These are phyloP conservation scores for Rhea americana DNA, from an alignment of 2,113 vertebrate species.

Conservation along the genomic window DNA sequence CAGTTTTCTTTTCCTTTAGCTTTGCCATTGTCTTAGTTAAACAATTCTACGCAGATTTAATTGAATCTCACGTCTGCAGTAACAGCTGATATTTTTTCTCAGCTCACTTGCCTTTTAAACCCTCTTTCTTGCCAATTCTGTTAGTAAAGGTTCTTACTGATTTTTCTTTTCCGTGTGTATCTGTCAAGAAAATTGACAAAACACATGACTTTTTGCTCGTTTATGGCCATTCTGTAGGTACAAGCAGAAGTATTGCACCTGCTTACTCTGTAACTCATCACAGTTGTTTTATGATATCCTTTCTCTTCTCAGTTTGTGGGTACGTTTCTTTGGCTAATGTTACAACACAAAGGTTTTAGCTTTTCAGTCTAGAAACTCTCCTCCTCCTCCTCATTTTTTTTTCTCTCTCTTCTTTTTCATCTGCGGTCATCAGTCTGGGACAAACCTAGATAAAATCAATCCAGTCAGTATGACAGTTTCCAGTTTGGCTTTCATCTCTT, in stretches of 20 bases:
- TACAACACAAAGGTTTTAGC: not conserved
- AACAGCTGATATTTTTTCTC: constrained; percentile 15
- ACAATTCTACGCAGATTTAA: not conserved
- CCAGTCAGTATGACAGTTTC: not conserved
- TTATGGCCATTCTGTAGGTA: not conserved
- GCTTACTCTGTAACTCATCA: not conserved
- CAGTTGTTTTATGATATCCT: not conserved
- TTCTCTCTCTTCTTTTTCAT: not conserved
- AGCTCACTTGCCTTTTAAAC: not conserved
- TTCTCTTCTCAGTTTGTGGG: not conserved
- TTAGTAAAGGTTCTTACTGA: not conserved
- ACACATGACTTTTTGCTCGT: not conserved
- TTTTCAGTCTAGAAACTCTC: not conserved
- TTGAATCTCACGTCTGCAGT: not conserved
- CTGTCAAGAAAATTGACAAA: not conserved
- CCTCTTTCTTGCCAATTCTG: not conserved
- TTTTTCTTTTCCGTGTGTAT: not conserved
- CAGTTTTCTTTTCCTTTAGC: not conserved
- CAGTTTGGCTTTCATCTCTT: not conserved
- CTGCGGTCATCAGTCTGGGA: not conserved
- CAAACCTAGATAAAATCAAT: no score
- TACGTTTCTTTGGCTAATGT: not conserved
- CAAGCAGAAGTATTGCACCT: not conserved
- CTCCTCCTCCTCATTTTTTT: not conserved
- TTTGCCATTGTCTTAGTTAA: not conserved